A percentile compares a stretch with the other conserved stretches of the same genome.
Evolutionary conservation across 2,113 vertebrate genomes (phyloP).

Genomic region (Genyomyrus donnyi): DNA sequence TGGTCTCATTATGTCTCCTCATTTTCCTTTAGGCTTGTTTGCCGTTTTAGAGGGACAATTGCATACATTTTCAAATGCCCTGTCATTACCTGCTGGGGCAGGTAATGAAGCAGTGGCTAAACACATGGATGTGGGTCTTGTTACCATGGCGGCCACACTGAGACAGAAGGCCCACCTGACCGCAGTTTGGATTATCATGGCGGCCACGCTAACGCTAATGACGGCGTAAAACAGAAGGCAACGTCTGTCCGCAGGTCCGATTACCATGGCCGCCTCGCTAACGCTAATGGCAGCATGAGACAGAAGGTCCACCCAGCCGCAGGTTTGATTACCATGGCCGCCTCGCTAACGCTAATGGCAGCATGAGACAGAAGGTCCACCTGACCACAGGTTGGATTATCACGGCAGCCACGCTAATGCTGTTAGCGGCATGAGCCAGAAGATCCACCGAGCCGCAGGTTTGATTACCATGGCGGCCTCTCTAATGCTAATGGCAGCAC

Average conservation of each 20-base stretch:
- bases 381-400: background rate
- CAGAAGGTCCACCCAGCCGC: background rate
- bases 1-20: conserved; percentile 33
- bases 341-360: background rate
- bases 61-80: conserved; percentile 20
- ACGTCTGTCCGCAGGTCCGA: conserved; percentile 1
- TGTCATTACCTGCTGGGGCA: conserved; percentile 33
- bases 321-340: conserved; percentile 18
- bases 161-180: background rate
- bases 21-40: conserved; percentile 30
- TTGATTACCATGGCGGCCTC: too few species aligned
- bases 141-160: conserved; percentile 34
- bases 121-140: conserved; percentile 34
- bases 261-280: background rate
- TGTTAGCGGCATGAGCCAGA: background rate
- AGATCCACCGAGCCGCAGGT: too few species aligned
- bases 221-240: background rate
- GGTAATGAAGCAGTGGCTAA: conserved; percentile 38
- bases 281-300: background rate
- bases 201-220: background rate
- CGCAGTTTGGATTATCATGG: conserved; percentile 21
- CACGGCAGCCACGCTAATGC: background rate
- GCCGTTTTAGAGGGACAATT: conserved; percentile 24
- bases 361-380: background rate
- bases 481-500: conserved; percentile 20